Base-by-base conservation (phyloP, 2,797 vertebrate genomes). In the Synaphobranchus kaupii region DNA sequence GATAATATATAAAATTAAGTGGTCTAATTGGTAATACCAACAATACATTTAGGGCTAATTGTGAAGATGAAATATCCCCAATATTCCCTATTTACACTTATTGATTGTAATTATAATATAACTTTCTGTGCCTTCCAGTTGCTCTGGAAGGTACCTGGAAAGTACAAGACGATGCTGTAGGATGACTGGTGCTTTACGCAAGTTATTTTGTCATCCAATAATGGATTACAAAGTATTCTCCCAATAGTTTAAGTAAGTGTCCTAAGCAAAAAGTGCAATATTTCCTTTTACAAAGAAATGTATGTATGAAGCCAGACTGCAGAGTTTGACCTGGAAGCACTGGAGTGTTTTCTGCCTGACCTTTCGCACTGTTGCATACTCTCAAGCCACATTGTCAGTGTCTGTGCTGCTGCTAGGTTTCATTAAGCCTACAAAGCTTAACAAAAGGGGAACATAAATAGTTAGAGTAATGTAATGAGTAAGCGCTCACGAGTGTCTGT, bases 401-500 rank as follows among this genome's bases (percentile, higher is more conserved):
- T 83, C 56, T 47, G 28, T 31, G 56, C 76, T 47, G n/a, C 76
- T 34, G 63, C 63, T 28, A n/a, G 76, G 25, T 22, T 78, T 86
- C 39, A 86, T 86, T 25, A 80, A 66, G 58, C 47, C 31, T 60
- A 13, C 39, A 6, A 63, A 17, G 10, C 15, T 47, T 17, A 58
- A 66, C n/a, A 28, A 20, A 84, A 56, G 25, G 28, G 52, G 50
- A 58, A 52, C 58, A 47, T 22, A 44, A 85, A 17, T 31, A 63
- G 63, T 31, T 71, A 52, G 60, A 71, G 7, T 85, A 66, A n/a
- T 47, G 71, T 85, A 85, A 52, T 66, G 58, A 85, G 39, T n/a
- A 85, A 17, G 20, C 44, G 28, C 82, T 52, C 34, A 39, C 28
- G 22, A 15, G 2, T 44, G 63, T 87, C 60, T 84, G 76, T 47